These are phyloP conservation scores for Mnemiopsis leidyi DNA, from an alignment of 37 sponge, comb jelly and placozoan genomes.

Conservation along the genomic window DNA sequence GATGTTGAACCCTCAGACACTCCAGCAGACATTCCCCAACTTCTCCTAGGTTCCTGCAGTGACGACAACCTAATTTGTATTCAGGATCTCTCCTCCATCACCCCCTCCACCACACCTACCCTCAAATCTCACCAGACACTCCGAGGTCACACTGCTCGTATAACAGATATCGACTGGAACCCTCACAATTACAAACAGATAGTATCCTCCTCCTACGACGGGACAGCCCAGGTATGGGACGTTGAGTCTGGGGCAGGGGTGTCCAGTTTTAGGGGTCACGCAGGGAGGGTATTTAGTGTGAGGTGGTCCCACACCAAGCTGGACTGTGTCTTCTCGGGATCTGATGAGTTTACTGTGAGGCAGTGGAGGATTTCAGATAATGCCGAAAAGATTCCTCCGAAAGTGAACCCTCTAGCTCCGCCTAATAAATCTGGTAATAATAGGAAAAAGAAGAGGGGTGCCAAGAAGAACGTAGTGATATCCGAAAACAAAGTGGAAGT, in stretches of 20 bases:
- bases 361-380: neutral
- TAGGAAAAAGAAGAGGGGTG: conserved; percentile 5
- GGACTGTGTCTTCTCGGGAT: neutral
- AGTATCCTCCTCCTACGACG: conserved; percentile 36
- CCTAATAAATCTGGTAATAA: neutral
- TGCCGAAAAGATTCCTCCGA: conserved; percentile 22
- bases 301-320: conserved; percentile 48
- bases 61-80: conserved; percentile 48
- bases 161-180: conserved; percentile 50
- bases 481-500: conserved; percentile 31
- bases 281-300: conserved; percentile 43
- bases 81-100: neutral
- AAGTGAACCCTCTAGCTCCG: conserved; percentile 4
- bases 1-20: neutral
- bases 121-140: conserved; percentile 50
- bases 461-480: conserved; percentile 18
- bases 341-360: conserved; percentile 54
- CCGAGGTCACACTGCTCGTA: conserved; percentile 52
- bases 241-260: neutral
- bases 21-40: neutral
- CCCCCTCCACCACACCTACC: neutral
- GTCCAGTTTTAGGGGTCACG: conserved; percentile 21
- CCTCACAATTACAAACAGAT: conserved; percentile 1
- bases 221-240: conserved; percentile 58
- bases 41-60: conserved; percentile 49